Base-by-base conservation (phyloP, 2,888 invertebrate species). In the Acleris laterana region DNA sequence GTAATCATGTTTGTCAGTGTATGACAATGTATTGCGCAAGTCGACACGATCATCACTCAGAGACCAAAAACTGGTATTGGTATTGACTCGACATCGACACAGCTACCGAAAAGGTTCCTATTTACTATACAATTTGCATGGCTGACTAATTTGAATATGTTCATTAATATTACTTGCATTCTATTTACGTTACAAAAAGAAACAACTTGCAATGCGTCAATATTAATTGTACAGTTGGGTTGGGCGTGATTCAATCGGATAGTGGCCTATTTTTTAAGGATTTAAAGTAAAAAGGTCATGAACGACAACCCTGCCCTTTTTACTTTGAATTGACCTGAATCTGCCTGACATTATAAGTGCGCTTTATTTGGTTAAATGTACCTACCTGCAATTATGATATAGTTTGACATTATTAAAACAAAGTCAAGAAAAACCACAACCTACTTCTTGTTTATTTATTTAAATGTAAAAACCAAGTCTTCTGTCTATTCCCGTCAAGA, bases 261-360 rank as follows among this genome's bases (percentile, higher is more conserved):
- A 32, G 32, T 9, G 32, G 7, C 32, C 32, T 32, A 32, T 32
- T 32, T 28, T 32, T 44, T 11, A 38, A 38, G 38, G 4, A 38
- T 13, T 48, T 56, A 22, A 66, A 61, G 62, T 61, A 62, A 66
- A 62, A 66, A 62, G 57, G 66, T 57, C 61, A 50, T 22, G 19
- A 38, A 52, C 19, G 38, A 17, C 25, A 22, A 22, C 38, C 17
- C 20, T 57, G 51, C 51, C 57, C 57, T 66, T 65, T 48, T 65
- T 19, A 25, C 20, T 51, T 58, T n/a, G 32, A 32, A 46, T 51
- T 28, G 5, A 42, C 16, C 38, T 46, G 17, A 11, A 50, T 48
- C 22, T 42, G 17, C 25, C 50, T 62, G 49, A 56, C 48, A 56
- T 63, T 58, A 63, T 13, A 38, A 58, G 48, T 56, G 20, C 50